Conservation (phyloP, 2,888 invertebrate species). For the Dichetophora obliterata region DNA sequence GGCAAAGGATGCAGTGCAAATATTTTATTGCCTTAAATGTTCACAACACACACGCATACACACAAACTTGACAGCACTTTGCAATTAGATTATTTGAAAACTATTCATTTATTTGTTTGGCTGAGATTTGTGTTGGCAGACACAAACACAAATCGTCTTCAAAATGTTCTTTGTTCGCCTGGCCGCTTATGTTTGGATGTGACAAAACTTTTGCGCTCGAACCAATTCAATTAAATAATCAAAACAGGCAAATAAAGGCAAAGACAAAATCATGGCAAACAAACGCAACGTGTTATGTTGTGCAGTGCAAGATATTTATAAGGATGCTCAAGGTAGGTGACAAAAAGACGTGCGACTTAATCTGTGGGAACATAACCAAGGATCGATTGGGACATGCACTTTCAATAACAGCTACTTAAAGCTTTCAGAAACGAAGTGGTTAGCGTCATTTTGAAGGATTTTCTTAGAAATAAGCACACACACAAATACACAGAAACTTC, state of each 20-base stretch:
- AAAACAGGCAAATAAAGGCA: slow-evolving; percentile 34
- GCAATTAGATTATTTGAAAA: slow-evolving; percentile 40
- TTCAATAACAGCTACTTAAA: neutral
- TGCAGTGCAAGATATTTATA: neutral
- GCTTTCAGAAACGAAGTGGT: too few species aligned
- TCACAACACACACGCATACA: neutral
- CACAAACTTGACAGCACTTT: slow-evolving; percentile 37
- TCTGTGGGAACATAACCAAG: neutral
- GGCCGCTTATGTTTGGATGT: neutral
- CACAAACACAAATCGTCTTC: slow-evolving; percentile 1
- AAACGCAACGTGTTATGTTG: neutral
- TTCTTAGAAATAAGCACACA: too few species aligned
- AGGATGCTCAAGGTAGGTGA: neutral
- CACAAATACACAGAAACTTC: too few species aligned
- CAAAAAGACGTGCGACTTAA: neutral
- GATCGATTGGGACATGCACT: neutral
- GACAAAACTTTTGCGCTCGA: slow-evolving; percentile 13
- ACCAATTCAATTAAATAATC: slow-evolving; percentile 38
- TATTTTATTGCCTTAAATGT: slow-evolving; percentile 13
- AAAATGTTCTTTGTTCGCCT: neutral
- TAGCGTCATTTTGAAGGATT: neutral
- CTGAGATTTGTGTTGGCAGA: slow-evolving; percentile 11
- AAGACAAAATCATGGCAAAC: neutral
- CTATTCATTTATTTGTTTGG: slow-evolving; percentile 30
- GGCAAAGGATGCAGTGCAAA: slow-evolving; percentile 15